Base-by-base conservation (phyloP, 2,113 vertebrate genomes). In the Vireo altiloquus region DNA sequence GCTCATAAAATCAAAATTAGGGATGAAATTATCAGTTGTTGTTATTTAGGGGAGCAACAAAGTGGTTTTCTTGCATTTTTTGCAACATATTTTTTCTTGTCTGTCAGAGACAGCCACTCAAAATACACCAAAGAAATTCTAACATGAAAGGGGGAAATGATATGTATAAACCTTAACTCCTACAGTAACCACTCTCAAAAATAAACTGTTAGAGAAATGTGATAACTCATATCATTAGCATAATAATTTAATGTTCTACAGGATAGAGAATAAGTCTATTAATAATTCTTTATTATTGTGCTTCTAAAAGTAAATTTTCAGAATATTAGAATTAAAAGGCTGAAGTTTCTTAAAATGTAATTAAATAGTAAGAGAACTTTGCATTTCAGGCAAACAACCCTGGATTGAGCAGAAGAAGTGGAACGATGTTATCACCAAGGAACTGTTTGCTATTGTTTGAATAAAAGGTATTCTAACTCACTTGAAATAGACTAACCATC, bases 41-140 rank as follows among this genome's bases (percentile, higher is more conserved):
- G 7, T 80, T 53, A 33, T 53, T 70, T 44, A 40, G 4, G 20
- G 6, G 33, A 64, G 22, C 4, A 91, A 33, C 7, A 44, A n/a
- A 70, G 37, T 46, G 2, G 0, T 23, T 77, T 68, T 44, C 5
- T 28, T 61, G 3, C 8, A 11, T 57, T 65, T 66, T 74, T 70
- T 46, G 13, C 3, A 33, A 2, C 0, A 0, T 16, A 1, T 4
- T 37, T 64, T 89, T 63, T 53, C 8, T 44, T 52, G 3, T n/a
- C 1, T 47, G 3, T 21, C n/a, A 53, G 10, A 15, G 18, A 47
- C 70, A 66, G 7, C 7, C 24, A 49, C 6, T 0, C 30, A 50
- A 84, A 89, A 52, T 27, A 31, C 37, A 44, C 4, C 5, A 31
- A 42, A 84, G 10, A 37, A 52, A 52, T 24, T 70, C 15, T 11